Percentiles rank a stretch among this genome's conserved stretches.
Conservation (phyloP, 2,797 vertebrate genomes). For the Darevskia mixta region DNA sequence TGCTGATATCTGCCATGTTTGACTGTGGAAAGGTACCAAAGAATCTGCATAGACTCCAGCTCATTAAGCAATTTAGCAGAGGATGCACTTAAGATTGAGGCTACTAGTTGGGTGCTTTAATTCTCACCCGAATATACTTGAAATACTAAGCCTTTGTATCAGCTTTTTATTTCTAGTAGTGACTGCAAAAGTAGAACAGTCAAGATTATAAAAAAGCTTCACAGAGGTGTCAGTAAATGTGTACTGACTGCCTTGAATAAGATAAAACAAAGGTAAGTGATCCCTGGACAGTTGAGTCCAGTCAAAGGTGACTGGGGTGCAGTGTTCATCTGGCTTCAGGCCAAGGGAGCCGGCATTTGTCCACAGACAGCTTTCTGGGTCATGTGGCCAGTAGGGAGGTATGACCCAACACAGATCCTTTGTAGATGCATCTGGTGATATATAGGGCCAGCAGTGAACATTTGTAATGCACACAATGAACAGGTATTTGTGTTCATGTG, state of each 20-base stretch:
- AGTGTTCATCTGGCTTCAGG: too few species aligned
- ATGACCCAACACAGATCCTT: not conserved
- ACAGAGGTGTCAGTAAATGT: not conserved
- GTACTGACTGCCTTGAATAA: not conserved
- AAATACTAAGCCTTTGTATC: not conserved
- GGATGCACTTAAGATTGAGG: not conserved
- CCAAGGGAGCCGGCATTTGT: too few species aligned
- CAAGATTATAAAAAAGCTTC: not conserved
- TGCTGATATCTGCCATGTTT: not conserved
- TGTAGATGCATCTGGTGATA: not conserved
- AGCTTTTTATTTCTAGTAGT: conserved; percentile 28
- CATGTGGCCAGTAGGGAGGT: not conserved
- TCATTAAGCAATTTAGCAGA: conserved; percentile 30
- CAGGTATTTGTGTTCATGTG: not conserved
- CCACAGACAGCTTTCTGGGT: too few species aligned
- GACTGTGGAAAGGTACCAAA: conserved; percentile 19
- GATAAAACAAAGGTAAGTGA: too few species aligned
- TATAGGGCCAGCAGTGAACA: not conserved
- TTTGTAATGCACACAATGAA: not conserved
- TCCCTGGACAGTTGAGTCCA: too few species aligned
- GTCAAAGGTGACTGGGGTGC: too few species aligned
- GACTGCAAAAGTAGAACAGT: not conserved
- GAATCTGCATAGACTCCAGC: not conserved
- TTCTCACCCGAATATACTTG: not conserved
- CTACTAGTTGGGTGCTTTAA: not conserved